phyloP scores from a whole-genome alignment of 2,797 vertebrate genomes.

The Arctocebus calabarensis region DNA sequence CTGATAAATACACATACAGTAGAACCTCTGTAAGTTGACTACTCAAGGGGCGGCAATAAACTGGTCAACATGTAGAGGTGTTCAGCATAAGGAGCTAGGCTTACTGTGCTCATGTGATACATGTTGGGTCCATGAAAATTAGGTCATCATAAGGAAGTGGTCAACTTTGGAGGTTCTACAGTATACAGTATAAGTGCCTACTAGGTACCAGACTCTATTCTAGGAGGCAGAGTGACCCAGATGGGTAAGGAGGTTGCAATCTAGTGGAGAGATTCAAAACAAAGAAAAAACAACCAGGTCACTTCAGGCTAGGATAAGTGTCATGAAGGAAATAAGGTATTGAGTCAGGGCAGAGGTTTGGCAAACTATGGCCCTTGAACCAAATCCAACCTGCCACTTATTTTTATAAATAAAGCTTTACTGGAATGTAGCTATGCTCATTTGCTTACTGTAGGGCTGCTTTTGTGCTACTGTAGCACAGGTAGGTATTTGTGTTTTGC shows the following conservation, averaged over 20 bases:
- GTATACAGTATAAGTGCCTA: neutral
- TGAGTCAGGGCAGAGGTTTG: too few relatives aligned
- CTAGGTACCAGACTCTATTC: neutral
- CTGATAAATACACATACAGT: too few relatives aligned
- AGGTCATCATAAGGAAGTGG: too few relatives aligned
- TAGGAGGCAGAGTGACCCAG: neutral
- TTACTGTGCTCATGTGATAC: too few relatives aligned
- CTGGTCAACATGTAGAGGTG: too few relatives aligned
- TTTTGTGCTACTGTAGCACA: neutral
- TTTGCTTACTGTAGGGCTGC: neutral
- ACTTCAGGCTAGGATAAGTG: neutral
- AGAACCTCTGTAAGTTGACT: too few relatives aligned
- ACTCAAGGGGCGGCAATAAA: too few relatives aligned
- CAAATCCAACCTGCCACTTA: too few relatives aligned
- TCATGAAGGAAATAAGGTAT: neutral
- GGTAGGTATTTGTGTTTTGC: neutral
- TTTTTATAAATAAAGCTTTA: neutral
- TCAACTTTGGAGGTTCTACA: too few relatives aligned
- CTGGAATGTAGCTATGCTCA: neutral
- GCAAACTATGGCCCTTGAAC: neutral
- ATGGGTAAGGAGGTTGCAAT: neutral
- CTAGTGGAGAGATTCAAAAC: too few relatives aligned
- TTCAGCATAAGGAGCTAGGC: too few relatives aligned
- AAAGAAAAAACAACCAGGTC: neutral
- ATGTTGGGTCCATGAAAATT: too few relatives aligned